Conservation (phyloP, 2,113 vertebrate species). For the Gallinago jamesoni region DNA sequence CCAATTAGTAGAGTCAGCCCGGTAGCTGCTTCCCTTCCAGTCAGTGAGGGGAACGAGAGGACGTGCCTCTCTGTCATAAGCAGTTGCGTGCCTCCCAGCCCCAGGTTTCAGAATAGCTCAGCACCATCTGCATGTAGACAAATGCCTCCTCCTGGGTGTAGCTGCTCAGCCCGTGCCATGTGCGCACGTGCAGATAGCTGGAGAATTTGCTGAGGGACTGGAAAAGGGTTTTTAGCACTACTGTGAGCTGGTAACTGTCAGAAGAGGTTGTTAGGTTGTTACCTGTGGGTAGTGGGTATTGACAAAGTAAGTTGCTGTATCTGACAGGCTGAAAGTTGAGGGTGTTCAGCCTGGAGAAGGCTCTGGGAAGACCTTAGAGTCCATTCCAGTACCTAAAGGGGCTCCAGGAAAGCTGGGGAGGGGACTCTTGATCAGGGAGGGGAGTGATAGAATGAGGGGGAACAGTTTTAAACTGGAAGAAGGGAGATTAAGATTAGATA, state of each 20-base stretch:
- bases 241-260: neutral
- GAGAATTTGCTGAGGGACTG: neutral
- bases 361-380: too few relatives aligned
- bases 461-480: too few relatives aligned
- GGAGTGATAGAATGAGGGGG: too few relatives aligned
- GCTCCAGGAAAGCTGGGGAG: too few relatives aligned
- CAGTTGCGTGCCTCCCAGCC: neutral
- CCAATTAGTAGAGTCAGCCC: neutral
- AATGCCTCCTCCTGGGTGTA: neutral
- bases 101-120: neutral
- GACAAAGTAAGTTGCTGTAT: neutral
- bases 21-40: neutral
- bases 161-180: neutral
- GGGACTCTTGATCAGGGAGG: too few relatives aligned
- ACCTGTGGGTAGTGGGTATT: neutral
- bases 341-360: too few relatives aligned
- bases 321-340: too few relatives aligned
- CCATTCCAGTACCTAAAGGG: too few relatives aligned
- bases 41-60: neutral
- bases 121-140: neutral
- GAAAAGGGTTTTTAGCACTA: neutral
- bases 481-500: too few relatives aligned
- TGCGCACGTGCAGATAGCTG: neutral
- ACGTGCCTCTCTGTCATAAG: neutral
- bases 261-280: neutral